Conservation (phyloP, 2,797 vertebrate species). For the Schizothorax lantsangensis region DNA sequence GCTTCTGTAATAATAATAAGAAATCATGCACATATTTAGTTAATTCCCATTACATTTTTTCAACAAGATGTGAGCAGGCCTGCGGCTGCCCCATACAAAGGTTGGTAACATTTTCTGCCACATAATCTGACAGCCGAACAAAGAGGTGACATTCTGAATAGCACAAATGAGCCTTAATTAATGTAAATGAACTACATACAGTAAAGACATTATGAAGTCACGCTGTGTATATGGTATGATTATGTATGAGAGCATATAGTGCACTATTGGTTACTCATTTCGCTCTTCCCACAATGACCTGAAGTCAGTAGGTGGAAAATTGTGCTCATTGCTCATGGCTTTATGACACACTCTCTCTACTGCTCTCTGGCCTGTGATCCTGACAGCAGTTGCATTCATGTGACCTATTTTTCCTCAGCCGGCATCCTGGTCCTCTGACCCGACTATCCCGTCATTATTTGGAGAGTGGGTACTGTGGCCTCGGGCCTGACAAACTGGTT, state of each 20-base stretch:
- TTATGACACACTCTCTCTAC: conserved; percentile 41
- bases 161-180: not conserved
- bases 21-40: not conserved
- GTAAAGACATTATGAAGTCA: not conserved
- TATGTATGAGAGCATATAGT: not conserved
- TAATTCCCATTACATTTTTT: not conserved
- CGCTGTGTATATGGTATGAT: conserved; percentile 8
- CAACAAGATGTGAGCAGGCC: not conserved
- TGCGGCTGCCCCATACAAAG: not conserved
- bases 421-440: conserved; percentile 11
- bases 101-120: not conserved
- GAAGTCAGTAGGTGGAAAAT: conserved; percentile 46
- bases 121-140: not conserved
- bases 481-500: not conserved
- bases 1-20: not conserved
- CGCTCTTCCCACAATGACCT: conserved; percentile 40
- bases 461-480: not conserved
- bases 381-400: conserved; percentile 32
- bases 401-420: conserved; percentile 65
- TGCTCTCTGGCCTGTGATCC: conserved; percentile 41
- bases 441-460: conserved; percentile 4
- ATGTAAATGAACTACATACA: not conserved
- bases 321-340: conserved; percentile 43
- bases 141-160: conserved; percentile 10
- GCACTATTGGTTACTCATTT: conserved; percentile 46